Base-by-base conservation (phyloP, 2,797 vertebrate genomes). In the Bradypodion ventrale region DNA sequence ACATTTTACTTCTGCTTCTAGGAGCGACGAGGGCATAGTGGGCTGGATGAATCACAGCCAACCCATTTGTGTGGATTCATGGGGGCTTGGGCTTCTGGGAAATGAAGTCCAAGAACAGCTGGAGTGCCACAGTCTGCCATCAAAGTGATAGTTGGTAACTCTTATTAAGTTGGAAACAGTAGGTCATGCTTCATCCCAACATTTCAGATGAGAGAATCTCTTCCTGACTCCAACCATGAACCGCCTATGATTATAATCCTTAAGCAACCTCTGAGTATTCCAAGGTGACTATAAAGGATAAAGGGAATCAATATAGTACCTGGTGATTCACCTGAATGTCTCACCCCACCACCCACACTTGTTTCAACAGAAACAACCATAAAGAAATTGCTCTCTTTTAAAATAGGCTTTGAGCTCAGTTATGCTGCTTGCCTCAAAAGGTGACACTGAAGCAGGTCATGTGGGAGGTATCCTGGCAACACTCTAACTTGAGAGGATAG, bases 381-480 rank as follows among this genome's bases (percentile, higher is more conserved):
- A 44, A 86, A 92, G 37, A 83, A 85, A 40, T 82, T 1, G 40
- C 23, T 78, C 29, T 5, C 83, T 87, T 84, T 78, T 91, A 68
- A 37, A 69, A 78, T 79, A 90, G 80, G 82, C 88, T 78, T 87
- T 87, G 7, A 65, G 7, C 69, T 88, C 85, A 78, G 23, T 63
- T 80, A 82, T 19, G 77, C 49, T 32, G 65, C 56, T 90, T 89
- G 75, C 91, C 82, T 73, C 66, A 78, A 0, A 89, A 73, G 68
- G 65, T 69, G 89, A 83, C 87, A 87, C 70, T 2, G 81, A 89
- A 92, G 69, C 75, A 90, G 60, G 37, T 32, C 87, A 1, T 83
- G 87, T 56, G 82, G 83, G 86, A 85, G 89, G 72, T 74, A 86
- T 82, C 85, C 68, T 91, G 89, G 84, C 49, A 89, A 88, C 52